Percentiles rank a stretch among this genome's conserved stretches.
Conservation (phyloP, 1,140 invertebrate species). For the Drosophila mauritiana region DNA sequence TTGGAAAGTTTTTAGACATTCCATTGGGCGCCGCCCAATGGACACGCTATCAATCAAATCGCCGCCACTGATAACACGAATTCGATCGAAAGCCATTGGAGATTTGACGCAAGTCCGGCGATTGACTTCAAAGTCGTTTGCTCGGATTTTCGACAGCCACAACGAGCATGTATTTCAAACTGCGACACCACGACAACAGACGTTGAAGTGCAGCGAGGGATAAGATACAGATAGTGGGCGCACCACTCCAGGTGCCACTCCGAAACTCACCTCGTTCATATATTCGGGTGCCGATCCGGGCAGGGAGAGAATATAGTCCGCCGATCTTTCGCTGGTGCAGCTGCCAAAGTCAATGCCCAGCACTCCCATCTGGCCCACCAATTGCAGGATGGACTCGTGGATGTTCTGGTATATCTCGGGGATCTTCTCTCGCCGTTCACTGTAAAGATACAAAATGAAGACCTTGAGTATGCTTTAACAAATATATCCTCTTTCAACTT, state of each 20-base stretch:
- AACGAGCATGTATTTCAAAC: constrained; percentile 17
- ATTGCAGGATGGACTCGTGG: constrained; percentile 88
- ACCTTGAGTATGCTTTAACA: not conserved
- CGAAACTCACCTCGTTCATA: constrained; percentile 86
- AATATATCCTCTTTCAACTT: no score
- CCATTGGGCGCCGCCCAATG: constrained; percentile 23
- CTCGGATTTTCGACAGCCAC: constrained; percentile 22
- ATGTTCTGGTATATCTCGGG: constrained; percentile 88
- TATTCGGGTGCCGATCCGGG: constrained; percentile 85
- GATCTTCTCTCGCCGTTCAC: constrained; percentile 88
- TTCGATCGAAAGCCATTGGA: constrained; percentile 32
- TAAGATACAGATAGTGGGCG: constrained; percentile 57
- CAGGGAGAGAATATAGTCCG: constrained; percentile 86
- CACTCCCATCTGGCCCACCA: constrained; percentile 86
- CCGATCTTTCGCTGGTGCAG: constrained; percentile 85
- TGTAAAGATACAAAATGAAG: constrained; percentile 52
- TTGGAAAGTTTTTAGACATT: constrained; percentile 73
- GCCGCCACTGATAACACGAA: constrained; percentile 29
- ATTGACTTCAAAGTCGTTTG: constrained; percentile 66
- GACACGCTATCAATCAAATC: constrained; percentile 68
- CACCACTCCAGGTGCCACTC: constrained; percentile 1
- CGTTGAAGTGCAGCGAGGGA: constrained; percentile 63
- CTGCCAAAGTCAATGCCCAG: constrained; percentile 86
- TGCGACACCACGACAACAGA: constrained; percentile 46
- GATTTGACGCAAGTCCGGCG: constrained; percentile 66